Conservation (phyloP, 1,140 invertebrate species). For the Melanaphis sacchari region DNA sequence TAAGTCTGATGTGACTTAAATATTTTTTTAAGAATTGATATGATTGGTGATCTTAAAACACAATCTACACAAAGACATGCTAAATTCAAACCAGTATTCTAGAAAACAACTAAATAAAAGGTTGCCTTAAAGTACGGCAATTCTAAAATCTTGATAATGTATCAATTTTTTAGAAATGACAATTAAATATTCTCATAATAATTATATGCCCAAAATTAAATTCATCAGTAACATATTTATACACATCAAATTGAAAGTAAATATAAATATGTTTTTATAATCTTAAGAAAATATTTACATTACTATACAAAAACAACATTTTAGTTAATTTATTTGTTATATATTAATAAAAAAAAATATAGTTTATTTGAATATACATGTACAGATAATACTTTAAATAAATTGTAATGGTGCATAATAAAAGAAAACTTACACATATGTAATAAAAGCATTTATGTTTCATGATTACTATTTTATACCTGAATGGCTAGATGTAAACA, state of each 20-base stretch:
- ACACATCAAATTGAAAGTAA: background rate
- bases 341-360: slow-evolving; percentile 18
- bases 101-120: too few relatives aligned
- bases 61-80: too few relatives aligned
- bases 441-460: slow-evolving; percentile 35
- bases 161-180: background rate
- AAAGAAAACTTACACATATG: slow-evolving; percentile 18
- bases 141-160: background rate
- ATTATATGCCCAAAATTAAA: background rate
- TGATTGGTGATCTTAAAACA: too few relatives aligned
- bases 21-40: too few relatives aligned
- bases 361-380: background rate
- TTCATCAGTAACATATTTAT: background rate
- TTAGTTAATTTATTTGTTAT: slow-evolving; percentile 22
- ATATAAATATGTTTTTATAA: slow-evolving; percentile 23
- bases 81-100: too few relatives aligned
- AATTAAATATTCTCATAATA: background rate
- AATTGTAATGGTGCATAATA: slow-evolving; percentile 5
- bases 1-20: too few relatives aligned
- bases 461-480: slow-evolving; percentile 10
- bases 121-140: background rate
- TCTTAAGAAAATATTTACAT: background rate
- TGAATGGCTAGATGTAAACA: slow-evolving; percentile 11
- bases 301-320: background rate
- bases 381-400: slow-evolving; percentile 21